Percentiles rank a stretch among this genome's conserved stretches.
phyloP scores from a whole-genome alignment of 1,140 invertebrate species.

The Trachymyrmex cornetzi region DNA sequence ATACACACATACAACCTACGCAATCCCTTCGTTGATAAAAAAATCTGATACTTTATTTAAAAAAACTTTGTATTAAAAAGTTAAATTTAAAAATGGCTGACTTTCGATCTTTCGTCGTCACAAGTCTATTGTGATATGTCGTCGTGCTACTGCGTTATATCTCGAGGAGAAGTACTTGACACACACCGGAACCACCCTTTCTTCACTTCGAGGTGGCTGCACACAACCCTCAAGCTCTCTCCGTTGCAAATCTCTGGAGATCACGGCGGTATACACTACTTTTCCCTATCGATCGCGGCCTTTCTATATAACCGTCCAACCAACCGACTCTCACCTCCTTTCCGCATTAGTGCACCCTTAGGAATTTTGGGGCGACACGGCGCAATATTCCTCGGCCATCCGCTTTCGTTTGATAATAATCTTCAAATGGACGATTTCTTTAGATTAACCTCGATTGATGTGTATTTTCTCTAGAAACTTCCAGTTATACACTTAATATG shows the following conservation, averaged over 20 bases:
- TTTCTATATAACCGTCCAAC: constrained; percentile 23
- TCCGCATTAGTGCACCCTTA: constrained; percentile 50
- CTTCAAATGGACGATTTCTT: constrained; percentile 8
- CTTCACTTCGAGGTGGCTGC: constrained; percentile 29
- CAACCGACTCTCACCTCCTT: constrained; percentile 48
- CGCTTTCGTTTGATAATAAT: constrained; percentile 22
- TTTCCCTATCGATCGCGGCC: constrained; percentile 68
- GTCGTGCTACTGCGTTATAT: constrained; percentile 14
- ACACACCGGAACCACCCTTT: constrained; percentile 20
- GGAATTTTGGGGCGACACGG: constrained; percentile 58
- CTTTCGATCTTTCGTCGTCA: constrained; percentile 17
- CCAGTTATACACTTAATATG: background rate
- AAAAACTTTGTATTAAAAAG: background rate
- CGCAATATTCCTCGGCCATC: constrained; percentile 30
- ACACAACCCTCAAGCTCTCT: constrained; percentile 25
- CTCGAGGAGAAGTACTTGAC: constrained; percentile 33
- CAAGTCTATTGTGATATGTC: constrained; percentile 31
- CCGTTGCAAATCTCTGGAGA: constrained; percentile 68
- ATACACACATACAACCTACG: background rate
- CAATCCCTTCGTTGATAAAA: background rate
- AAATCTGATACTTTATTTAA: background rate
- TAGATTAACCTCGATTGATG: background rate
- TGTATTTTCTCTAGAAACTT: background rate
- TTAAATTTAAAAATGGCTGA: constrained; percentile 46
- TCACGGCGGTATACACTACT: constrained; percentile 49